Base-by-base conservation (phyloP, 2,797 vertebrate species). In the Clangula hyemalis region DNA sequence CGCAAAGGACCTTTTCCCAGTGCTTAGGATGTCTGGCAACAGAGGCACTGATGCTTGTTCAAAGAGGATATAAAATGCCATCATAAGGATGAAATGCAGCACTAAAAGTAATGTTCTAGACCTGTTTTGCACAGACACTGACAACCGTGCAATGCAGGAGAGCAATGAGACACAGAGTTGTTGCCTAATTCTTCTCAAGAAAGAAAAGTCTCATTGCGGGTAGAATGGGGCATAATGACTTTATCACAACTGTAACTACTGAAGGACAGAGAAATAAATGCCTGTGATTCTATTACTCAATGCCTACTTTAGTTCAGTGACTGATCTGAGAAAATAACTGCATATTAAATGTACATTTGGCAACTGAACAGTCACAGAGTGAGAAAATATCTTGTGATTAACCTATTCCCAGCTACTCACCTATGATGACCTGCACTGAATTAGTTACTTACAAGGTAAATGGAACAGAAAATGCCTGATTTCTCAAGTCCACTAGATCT, bases 361-460 rank as follows among this genome's bases (percentile, higher is more conserved):
- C 72, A 87, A 54, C 71, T 65, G 49, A 87, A 80, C 0, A 0
- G 36, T 73, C 84, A 75, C 77, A 87, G 58, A 78, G 11, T 30
- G 34, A 85, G 58, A 83, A 90, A 94, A 64, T 57, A 47, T 70
- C 27, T 73, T 56, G 7, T 72, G 51, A 70, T 78, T 85, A 38
- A 82, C 74, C 78, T 74, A 85, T 53, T 85, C 19, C 61, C 45
- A 65, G 69, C 30, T 73, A 69, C 65, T 68, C 65, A 69, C 32
- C 60, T 89, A 69, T 3, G 1, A 11, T 86, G 87, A 70, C 32
- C 64, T 74, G 30, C 43, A 71, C 53, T 68, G 17, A 27, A 43
- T 79, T 91, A 80, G 82, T 72, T 83, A 58, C n/a, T 94, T 79
- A 57, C 24, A 69, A 80, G 30, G 66, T 39, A 93, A 92, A 94